These are phyloP conservation scores for Pachyuromys duprasi DNA, from an alignment of 2,797 vertebrate species.

Conservation along the genomic window DNA sequence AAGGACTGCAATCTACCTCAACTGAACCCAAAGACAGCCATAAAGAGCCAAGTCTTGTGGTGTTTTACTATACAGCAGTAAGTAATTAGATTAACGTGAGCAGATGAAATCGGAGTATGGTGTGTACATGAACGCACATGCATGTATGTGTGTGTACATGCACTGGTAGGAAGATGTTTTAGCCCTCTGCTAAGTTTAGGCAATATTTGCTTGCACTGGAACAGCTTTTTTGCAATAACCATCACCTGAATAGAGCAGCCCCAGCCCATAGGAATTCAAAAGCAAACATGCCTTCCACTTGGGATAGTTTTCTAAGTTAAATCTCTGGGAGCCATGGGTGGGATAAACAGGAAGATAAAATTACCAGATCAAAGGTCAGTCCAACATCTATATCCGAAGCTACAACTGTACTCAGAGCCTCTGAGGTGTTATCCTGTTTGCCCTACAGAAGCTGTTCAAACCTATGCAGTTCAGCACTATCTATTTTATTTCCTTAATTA, in stretches of 20 bases:
- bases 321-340: not conserved
- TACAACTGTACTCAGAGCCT: not conserved
- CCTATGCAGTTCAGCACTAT: not conserved
- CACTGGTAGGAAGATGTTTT: not conserved
- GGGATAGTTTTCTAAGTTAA: not conserved
- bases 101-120: not conserved
- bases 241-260: not conserved
- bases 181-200: not conserved
- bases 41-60: not conserved
- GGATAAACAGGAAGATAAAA: constrained; percentile 24
- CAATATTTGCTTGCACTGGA: not conserved
- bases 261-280: not conserved
- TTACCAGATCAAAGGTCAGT: not conserved
- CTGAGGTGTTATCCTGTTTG: not conserved
- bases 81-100: not conserved
- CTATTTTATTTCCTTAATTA: not conserved
- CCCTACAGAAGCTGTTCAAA: not conserved
- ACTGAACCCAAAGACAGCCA: not conserved
- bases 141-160: not conserved
- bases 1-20: not conserved
- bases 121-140: too few species aligned
- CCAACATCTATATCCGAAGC: not conserved
- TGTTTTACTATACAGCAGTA: not conserved
- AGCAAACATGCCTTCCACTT: not conserved
- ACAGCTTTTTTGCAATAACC: not conserved